Evolutionary conservation across 1,140 invertebrate species (phyloP).

Genomic region (Pseudomyrmex gracilis): DNA sequence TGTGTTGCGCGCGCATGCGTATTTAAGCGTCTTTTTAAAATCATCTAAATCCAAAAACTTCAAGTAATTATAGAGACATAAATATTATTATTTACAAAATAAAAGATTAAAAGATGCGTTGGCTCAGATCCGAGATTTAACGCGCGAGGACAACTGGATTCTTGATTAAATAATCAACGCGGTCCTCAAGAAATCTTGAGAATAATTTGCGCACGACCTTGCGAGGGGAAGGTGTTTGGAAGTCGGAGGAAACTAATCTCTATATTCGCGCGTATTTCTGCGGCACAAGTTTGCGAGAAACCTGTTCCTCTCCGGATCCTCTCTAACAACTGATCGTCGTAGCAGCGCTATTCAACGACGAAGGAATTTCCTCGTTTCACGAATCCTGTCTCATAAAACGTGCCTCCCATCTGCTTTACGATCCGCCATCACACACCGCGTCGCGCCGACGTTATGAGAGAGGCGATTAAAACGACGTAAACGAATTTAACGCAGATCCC

Average conservation of each 20-base stretch:
- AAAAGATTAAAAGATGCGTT: too few relatives aligned
- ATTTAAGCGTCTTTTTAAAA: not conserved
- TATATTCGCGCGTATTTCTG: slow-evolving; percentile 33
- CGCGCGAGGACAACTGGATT: too few relatives aligned
- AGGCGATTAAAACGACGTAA: slow-evolving; percentile 53
- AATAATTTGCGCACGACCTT: too few relatives aligned
- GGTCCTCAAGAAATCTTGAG: too few relatives aligned
- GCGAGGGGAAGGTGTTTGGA: not conserved
- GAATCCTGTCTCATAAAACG: slow-evolving; percentile 65
- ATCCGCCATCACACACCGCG: slow-evolving; percentile 4
- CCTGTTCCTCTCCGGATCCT: slow-evolving; percentile 3
- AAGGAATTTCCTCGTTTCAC: slow-evolving; percentile 65
- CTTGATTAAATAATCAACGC: too few relatives aligned
- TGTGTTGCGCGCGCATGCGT: not conserved
- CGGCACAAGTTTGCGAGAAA: slow-evolving; percentile 8
- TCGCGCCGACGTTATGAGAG: not conserved
- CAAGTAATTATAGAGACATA: too few relatives aligned
- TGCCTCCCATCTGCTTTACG: slow-evolving; percentile 62
- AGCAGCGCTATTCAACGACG: slow-evolving; percentile 27
- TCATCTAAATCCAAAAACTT: too few relatives aligned
- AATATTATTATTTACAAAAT: too few relatives aligned
- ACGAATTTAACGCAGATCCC: slow-evolving; percentile 60
- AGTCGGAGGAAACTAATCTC: slow-evolving; percentile 54
- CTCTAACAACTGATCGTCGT: not conserved
- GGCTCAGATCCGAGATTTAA: too few relatives aligned